Evolutionary conservation across 1,140 invertebrate genomes (phyloP).

Genomic region (Monomorium pharaonis): DNA sequence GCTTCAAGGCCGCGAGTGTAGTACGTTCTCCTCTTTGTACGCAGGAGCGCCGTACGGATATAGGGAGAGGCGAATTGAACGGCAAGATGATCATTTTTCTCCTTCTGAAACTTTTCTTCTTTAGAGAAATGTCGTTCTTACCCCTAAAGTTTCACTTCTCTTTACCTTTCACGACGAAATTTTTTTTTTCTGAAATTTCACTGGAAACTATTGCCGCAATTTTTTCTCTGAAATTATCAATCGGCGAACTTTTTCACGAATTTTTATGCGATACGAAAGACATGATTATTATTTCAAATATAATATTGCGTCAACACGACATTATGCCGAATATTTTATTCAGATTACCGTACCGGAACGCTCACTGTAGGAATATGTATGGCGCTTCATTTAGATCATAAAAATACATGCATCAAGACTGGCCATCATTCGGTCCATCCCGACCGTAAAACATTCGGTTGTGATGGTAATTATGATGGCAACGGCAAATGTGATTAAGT

Average conservation of each 20-base stretch:
- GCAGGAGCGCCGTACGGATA: background rate
- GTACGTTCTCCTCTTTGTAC: background rate
- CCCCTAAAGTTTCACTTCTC: background rate
- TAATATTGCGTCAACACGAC: background rate
- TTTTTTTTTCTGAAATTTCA: background rate
- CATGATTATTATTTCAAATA: constrained; percentile 16
- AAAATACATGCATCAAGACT: constrained; percentile 32
- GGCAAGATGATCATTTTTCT: constrained; percentile 9
- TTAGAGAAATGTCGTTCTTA: background rate
- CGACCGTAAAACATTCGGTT: constrained; percentile 33
- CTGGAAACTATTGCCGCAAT: background rate
- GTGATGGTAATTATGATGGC: constrained; percentile 37
- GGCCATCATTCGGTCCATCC: background rate
- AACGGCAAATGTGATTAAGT: constrained; percentile 42
- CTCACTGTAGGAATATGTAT: background rate
- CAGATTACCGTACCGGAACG: background rate
- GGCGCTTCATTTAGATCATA: constrained; percentile 6
- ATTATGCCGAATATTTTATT: constrained; percentile 13
- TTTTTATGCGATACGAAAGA: background rate
- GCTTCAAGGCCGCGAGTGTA: constrained; percentile 3
- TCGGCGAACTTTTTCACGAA: background rate
- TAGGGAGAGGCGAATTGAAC: background rate
- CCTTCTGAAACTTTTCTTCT: background rate
- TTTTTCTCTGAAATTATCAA: constrained; percentile 5
- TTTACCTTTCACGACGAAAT: background rate